Base-by-base conservation (phyloP, 2,113 vertebrate genomes). In the Eulemur macaco region DNA sequence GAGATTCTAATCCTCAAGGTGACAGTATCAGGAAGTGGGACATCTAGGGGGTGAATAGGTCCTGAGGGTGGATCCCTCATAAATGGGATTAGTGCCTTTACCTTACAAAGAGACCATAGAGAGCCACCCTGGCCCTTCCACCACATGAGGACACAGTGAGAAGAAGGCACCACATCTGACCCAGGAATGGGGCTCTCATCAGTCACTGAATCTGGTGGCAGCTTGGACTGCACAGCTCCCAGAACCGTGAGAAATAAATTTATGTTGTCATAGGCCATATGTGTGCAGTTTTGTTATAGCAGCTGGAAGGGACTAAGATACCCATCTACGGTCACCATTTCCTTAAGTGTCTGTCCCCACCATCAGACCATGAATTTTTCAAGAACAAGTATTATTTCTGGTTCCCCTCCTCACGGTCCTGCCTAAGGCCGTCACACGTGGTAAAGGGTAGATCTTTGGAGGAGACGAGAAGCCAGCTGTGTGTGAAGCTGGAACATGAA, bases 211-310 rank as follows among this genome's bases (percentile, higher is more conserved):
- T 31, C 42, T 13, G 29, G 4, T 5, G 20, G 31, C 6, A 76
- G 1, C 21, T 47, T 42, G 45, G 31, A 45, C 31, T 10, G 23
- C 8, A 47, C 23, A 25, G 45, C 12, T 8, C n/a, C 20, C 37
- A 63, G 81, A 20, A 21, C 69, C 17, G 2, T 42, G 15, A 34
- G 58, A 29, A 63, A 60, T 20, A 42, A 12, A 8, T 5, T 14
- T 4, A 11, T 29, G 0, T 47, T 21, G 21, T 31, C 11, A 8
- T 0, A 31, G 20, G 37, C 9, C 37, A 45, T 8, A 17, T 21
- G 20, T 31, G 21, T 3, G 47, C 66, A 13, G 1, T 20, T 29
- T 13, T 73, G 50, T 52, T 31, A 10, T 6, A 20, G 7, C 56
- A 60, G 21, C 25, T 23, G 1, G 47, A 52, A 23, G 3, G 54